Conservation (phyloP, 2,113 vertebrate species). For the Heloderma charlesbogerti region DNA sequence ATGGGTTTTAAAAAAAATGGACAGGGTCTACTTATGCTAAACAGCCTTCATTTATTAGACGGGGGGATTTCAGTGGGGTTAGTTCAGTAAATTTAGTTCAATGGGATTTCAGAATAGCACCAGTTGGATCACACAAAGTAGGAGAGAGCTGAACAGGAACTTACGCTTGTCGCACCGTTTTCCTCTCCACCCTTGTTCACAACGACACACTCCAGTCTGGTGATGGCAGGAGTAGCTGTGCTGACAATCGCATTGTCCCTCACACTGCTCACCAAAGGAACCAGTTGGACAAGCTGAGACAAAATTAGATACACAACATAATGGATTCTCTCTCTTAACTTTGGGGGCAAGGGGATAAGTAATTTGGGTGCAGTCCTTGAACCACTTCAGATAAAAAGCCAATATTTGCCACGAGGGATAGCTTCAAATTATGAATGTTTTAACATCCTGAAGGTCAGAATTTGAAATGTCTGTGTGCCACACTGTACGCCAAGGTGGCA, state of each 20-base stretch:
- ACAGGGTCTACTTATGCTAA: not conserved
- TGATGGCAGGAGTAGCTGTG: conserved; percentile 58
- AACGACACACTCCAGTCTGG: conserved; percentile 47
- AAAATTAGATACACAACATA: conserved; percentile 24
- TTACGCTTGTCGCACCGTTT: conserved; percentile 64
- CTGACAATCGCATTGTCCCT: conserved; percentile 45
- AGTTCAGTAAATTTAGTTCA: not conserved
- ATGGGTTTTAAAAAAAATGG: not conserved
- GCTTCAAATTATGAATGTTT: fast-evolving
- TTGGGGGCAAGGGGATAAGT: not conserved
- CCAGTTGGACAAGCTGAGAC: conserved; percentile 31
- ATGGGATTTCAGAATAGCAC: not conserved
- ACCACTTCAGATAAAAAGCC: not conserved
- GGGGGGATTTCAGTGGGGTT: not conserved
- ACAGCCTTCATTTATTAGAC: not conserved
- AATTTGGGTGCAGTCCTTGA: not conserved
- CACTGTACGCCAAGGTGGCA: no score
- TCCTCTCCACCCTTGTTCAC: conserved; percentile 57
- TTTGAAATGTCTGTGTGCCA: not conserved
- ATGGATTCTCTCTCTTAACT: not conserved
- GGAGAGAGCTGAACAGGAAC: conserved; percentile 25
- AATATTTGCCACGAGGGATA: not conserved
- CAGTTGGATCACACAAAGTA: not conserved
- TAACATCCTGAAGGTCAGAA: not conserved
- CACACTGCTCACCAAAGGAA: conserved; percentile 25